A percentile compares a stretch with the other conserved stretches of the same genome.
Evolutionary conservation across 2,113 vertebrate genomes (phyloP).

Genomic region (Orientallactaga bullata): DNA sequence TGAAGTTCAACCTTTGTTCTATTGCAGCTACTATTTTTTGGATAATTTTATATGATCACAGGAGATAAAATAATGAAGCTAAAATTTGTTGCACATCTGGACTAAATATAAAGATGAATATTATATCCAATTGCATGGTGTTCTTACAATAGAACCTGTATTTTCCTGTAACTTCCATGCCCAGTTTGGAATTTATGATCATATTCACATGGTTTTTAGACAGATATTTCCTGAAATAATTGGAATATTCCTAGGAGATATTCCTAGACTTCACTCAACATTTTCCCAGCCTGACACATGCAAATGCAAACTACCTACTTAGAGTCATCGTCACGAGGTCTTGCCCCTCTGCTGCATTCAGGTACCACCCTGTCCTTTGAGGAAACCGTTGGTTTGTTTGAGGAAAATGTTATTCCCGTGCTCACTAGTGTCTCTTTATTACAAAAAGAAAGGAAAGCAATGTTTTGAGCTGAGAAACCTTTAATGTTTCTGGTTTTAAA

Average conservation of each 20-base stretch:
- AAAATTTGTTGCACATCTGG: neutral
- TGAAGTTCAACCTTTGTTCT: neutral
- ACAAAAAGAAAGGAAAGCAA: neutral
- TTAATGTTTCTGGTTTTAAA: constrained; percentile 9
- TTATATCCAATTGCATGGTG: neutral
- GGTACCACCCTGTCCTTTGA: neutral
- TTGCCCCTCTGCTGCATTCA: neutral
- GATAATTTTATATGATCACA: neutral
- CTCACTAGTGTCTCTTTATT: neutral
- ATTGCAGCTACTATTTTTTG: neutral
- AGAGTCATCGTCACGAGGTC: neutral
- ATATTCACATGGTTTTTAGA: neutral
- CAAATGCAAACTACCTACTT: neutral
- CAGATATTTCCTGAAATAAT: neutral
- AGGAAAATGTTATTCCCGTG: neutral
- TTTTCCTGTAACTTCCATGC: neutral
- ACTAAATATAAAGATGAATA: neutral
- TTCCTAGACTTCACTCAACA: neutral
- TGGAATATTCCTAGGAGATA: constrained; percentile 1
- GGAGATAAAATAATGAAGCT: neutral
- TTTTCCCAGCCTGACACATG: neutral
- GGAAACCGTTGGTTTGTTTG: neutral
- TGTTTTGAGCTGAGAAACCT: neutral
- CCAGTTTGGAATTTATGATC: constrained; percentile 18
- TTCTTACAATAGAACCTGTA: neutral